These are phyloP conservation scores for Petrocephalus schoutedeni DNA, from an alignment of 2,797 vertebrate species.

Conservation along the genomic window DNA sequence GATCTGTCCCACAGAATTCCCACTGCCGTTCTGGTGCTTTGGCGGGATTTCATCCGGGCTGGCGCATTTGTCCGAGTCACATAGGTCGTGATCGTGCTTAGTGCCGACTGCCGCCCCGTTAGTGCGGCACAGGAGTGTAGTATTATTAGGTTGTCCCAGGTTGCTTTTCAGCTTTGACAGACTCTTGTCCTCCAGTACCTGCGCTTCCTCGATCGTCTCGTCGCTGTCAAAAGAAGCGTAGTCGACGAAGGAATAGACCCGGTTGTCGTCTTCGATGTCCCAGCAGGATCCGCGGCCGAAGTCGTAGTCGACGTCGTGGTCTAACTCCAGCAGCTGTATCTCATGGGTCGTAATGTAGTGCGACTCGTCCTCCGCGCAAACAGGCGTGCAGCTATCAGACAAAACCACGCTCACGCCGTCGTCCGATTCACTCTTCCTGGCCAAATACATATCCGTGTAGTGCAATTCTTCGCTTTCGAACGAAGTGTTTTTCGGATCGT, in stretches of 20 bases:
- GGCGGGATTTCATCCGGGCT: constrained; percentile 64
- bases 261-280: constrained; percentile 88
- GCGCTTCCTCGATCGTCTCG: constrained; percentile 61
- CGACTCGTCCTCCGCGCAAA: constrained; percentile 67
- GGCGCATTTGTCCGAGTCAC: constrained; percentile 62
- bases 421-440: constrained; percentile 57
- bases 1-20: constrained; percentile 65
- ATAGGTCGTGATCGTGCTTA: constrained; percentile 67
- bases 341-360: constrained; percentile 97
- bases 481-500: constrained; percentile 57
- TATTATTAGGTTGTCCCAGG: constrained; percentile 38
- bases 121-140: background rate
- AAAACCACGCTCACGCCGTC: constrained; percentile 50
- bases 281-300: constrained; percentile 78
- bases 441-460: constrained; percentile 69
- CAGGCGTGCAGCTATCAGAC: constrained; percentile 51
- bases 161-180: constrained; percentile 34
- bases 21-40: constrained; percentile 54
- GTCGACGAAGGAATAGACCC: constrained; percentile 91
- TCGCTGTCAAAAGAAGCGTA: constrained; percentile 89
- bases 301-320: constrained; percentile 84
- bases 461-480: constrained; percentile 71
- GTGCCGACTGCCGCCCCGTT: constrained; percentile 57
- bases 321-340: constrained; percentile 91
- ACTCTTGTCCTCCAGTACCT: constrained; percentile 49